Base-by-base conservation (phyloP, 2,113 vertebrate genomes). In the Epinephelus fuscoguttatus region DNA sequence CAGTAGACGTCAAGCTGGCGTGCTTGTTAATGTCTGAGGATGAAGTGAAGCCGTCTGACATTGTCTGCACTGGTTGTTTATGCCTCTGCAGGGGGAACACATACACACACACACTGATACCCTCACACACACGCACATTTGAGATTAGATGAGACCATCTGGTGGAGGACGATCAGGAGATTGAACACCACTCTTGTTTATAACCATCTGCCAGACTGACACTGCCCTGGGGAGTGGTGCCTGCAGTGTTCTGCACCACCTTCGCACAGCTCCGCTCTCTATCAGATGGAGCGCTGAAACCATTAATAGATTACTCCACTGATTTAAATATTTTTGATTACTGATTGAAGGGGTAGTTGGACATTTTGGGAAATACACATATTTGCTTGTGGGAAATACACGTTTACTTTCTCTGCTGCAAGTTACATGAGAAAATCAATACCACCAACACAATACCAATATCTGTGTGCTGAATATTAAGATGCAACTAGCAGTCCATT, bases 61-160 rank as follows among this genome's bases (percentile, higher is more conserved):
- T 85, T 83, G 88, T 90, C 88, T 90, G 72, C 4, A 15, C 76
- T 75, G 76, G 76, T 87, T 89, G 85, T 88, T 88, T 86, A 83
- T 89, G 78, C 52, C 84, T 89, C 84, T 89, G 73, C 84, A 76
- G 83, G 81, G 64, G 52, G 60, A 79, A 78, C n/a, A 47, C 70
- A 60, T 45, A 81, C 61, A 37, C 66, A 42, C 50, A 78, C 85
- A 79, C 84, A 56, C 56, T 50, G 37, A 70, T 57, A 49, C 0
- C 37, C 79, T 66, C 73, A 75, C 82, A 86, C 85, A 68, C 78
- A 80, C 76, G 37, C 85, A 86, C 84, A 80, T 75, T 52, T 81
- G 84, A 91, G 91, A 93, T 93, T 92, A 92, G 81, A 91, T 78
- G 87, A 88, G 84, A 78, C 93, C 94, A 95, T 95, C 94, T 94